Percentiles rank a stretch among this genome's conserved stretches.
Conservation (phyloP, 1,140 invertebrate species). For the Magallana angulata region DNA sequence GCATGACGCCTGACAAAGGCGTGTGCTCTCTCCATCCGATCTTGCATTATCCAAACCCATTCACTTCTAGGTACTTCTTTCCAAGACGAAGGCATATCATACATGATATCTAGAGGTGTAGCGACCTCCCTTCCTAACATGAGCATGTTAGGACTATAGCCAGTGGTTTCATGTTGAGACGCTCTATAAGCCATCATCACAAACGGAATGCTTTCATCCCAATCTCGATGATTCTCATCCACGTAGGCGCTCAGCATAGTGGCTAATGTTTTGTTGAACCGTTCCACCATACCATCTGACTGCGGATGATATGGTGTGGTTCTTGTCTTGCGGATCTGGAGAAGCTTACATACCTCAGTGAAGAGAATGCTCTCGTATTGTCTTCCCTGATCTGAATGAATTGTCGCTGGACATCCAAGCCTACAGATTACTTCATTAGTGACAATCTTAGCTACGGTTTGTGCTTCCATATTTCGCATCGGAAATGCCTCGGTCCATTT, state of each 20-base stretch:
- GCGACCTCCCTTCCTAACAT: too few species aligned
- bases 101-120: too few species aligned
- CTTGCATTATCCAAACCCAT: too few species aligned
- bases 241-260: slow-evolving; percentile 53
- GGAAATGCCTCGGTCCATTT: slow-evolving; percentile 56
- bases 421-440: slow-evolving; percentile 54
- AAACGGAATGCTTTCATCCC: too few species aligned
- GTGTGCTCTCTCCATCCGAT: slow-evolving; percentile 41
- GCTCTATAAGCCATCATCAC: too few species aligned
- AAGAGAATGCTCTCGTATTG: slow-evolving; percentile 61
- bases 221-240: not conserved
- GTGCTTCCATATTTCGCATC: slow-evolving; percentile 51
- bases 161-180: too few species aligned
- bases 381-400: slow-evolving; percentile 76
- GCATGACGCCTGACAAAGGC: slow-evolving; percentile 18
- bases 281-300: slow-evolving; percentile 63
- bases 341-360: slow-evolving; percentile 53
- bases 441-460: slow-evolving; percentile 50
- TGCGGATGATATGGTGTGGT: slow-evolving; percentile 64
- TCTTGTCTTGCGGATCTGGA: slow-evolving; percentile 56
- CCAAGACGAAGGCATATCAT: too few species aligned
- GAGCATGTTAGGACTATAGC: too few species aligned
- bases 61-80: too few species aligned
- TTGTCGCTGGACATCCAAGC: slow-evolving; percentile 59
- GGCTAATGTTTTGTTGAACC: slow-evolving; percentile 61